A percentile compares a stretch with the other conserved stretches of the same genome.
Evolutionary conservation across 2,113 vertebrate species (phyloP).

Genomic region (Ptilonorhynchus violaceus): DNA sequence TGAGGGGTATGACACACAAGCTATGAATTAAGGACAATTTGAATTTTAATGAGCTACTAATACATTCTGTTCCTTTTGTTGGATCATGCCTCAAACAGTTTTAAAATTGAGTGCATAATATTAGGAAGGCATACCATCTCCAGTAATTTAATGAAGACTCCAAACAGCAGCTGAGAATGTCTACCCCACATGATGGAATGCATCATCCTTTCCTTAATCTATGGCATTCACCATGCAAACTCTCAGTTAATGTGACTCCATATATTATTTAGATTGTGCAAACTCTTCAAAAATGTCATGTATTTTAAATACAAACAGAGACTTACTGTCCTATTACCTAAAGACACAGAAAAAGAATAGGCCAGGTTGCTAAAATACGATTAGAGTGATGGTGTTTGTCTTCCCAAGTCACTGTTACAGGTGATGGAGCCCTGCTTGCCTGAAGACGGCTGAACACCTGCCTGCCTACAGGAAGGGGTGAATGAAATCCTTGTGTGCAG

Average conservation of each 20-base stretch:
- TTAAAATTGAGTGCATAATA: conserved; percentile 32
- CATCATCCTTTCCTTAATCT: neutral
- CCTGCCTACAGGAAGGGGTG: neutral
- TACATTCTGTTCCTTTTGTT: conserved; percentile 1
- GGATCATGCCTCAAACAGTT: conserved; percentile 5
- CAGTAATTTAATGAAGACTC: conserved; percentile 4
- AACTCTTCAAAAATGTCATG: neutral
- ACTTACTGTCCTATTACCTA: neutral
- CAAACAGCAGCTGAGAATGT: neutral
- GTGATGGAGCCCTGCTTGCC: neutral
- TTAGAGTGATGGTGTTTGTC: neutral
- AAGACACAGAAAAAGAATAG: neutral
- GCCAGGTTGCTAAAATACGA: neutral
- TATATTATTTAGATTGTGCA: neutral
- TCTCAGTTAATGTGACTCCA: neutral
- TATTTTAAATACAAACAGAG: neutral
- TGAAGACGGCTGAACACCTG: neutral
- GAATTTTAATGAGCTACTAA: conserved; percentile 35
- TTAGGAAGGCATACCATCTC: neutral
- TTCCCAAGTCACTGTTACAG: neutral
- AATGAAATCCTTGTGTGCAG: neutral
- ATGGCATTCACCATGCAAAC: neutral
- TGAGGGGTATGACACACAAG: neutral
- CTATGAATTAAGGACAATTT: conserved; percentile 15
- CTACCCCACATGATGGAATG: neutral